phyloP scores from a whole-genome alignment of 1,140 invertebrate genomes.

The Eciton burchellii region DNA sequence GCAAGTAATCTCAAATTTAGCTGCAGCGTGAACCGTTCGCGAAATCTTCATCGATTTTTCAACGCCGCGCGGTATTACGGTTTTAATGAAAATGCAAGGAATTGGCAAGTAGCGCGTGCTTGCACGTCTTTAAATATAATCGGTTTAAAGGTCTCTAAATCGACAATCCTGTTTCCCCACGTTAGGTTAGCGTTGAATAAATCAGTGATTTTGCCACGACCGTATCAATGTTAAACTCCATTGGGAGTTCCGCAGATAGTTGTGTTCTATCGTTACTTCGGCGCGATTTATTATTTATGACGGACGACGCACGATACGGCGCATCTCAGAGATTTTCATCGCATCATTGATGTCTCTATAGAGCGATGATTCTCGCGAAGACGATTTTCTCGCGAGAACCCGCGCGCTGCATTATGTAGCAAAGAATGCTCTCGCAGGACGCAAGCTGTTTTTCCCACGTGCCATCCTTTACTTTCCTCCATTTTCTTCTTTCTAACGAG shows the following conservation, averaged over 20 bases:
- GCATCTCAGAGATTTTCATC: not conserved
- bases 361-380: not conserved
- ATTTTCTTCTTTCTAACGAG: conserved; percentile 54
- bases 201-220: no score
- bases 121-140: not conserved
- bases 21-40: not conserved
- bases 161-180: not conserved
- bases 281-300: no score
- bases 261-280: no score
- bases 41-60: conserved; percentile 7
- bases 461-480: conserved; percentile 37
- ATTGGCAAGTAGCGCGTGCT: not conserved
- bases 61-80: not conserved
- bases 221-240: no score
- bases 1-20: conserved; percentile 9
- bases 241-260: no score
- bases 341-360: conserved; percentile 1
- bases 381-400: no score
- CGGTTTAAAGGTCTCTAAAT: no score
- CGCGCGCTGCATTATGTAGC: conserved; percentile 24
- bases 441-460: conserved; percentile 42
- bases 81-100: not conserved
- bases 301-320: no score
- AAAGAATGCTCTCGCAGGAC: conserved; percentile 25
- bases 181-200: no score